phyloP scores from a whole-genome alignment of 2,113 vertebrate genomes.

The Bufo gargarizans region DNA sequence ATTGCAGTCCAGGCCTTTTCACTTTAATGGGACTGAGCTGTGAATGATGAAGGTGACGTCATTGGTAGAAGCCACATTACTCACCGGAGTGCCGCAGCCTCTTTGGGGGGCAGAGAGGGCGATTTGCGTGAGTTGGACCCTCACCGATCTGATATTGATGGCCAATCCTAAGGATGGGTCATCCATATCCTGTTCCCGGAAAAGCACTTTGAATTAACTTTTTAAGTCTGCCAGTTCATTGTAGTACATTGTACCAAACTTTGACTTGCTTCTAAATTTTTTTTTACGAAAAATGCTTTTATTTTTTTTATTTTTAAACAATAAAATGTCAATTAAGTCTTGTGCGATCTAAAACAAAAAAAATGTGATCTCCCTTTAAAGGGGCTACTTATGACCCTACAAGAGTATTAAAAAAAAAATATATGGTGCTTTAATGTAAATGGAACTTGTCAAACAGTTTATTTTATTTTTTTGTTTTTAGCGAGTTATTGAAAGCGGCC shows the following conservation, averaged over 20 bases:
- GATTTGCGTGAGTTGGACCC: no score
- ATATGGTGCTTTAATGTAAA: conserved; percentile 37
- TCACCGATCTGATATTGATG: no score
- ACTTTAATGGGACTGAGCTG: no score
- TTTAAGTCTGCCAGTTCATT: background rate
- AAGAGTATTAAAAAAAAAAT: conserved; percentile 1
- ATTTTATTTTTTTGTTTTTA: background rate
- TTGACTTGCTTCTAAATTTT: background rate
- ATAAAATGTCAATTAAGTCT: background rate
- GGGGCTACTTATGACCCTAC: background rate
- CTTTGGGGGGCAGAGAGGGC: no score
- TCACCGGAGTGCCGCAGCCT: no score
- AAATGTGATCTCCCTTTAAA: background rate
- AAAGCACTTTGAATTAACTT: no score
- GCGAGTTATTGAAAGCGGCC: conserved; percentile 15
- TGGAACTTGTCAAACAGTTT: background rate
- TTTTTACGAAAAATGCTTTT: background rate
- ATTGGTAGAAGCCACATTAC: no score
- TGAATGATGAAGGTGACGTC: no score
- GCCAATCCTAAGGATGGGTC: no score
- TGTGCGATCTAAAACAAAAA: background rate
- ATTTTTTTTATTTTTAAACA: background rate
- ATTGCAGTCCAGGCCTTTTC: no score
- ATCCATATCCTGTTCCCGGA: no score
- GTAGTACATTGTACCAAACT: background rate